These are phyloP conservation scores for Drosophila santomea DNA, from an alignment of 1,140 invertebrate genomes.

Conservation along the genomic window DNA sequence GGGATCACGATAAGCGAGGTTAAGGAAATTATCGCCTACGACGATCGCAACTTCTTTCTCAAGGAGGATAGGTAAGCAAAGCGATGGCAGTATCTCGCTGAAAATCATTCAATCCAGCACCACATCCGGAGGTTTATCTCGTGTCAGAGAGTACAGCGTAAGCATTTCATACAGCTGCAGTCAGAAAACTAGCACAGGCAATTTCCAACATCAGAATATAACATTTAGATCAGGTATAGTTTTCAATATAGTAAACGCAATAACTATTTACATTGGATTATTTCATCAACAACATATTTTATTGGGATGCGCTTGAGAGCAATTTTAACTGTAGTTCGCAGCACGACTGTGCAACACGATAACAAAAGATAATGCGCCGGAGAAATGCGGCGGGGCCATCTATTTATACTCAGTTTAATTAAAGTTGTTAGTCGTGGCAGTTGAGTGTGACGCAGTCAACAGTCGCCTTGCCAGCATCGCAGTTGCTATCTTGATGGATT, in stretches of 20 bases:
- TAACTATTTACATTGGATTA: too few species aligned
- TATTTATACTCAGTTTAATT: constrained; percentile 73
- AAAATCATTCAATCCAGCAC: constrained; percentile 3
- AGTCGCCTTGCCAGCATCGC: constrained; percentile 47
- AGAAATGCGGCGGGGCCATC: constrained; percentile 24
- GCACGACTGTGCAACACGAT: constrained; percentile 21
- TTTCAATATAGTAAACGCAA: too few species aligned
- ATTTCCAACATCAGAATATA: neutral
- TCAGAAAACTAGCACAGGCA: constrained; percentile 5
- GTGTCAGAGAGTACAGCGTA: neutral
- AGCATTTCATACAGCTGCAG: neutral
- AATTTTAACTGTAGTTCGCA: neutral
- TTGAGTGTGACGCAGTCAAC: constrained; percentile 45
- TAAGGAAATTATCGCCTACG: constrained; percentile 90
- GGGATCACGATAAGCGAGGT: constrained; percentile 88
- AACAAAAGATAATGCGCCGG: constrained; percentile 42
- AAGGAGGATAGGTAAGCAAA: constrained; percentile 76
- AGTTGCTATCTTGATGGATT: constrained; percentile 53
- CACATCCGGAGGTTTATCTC: constrained; percentile 33
- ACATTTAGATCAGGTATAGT: too few species aligned
- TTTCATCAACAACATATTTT: neutral
- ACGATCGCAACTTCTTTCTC: constrained; percentile 91
- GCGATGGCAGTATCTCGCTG: neutral
- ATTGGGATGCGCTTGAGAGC: neutral
- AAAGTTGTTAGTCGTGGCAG: constrained; percentile 56